Evolutionary conservation across 1,140 invertebrate genomes (phyloP).

Genomic region (Prorops nasuta): DNA sequence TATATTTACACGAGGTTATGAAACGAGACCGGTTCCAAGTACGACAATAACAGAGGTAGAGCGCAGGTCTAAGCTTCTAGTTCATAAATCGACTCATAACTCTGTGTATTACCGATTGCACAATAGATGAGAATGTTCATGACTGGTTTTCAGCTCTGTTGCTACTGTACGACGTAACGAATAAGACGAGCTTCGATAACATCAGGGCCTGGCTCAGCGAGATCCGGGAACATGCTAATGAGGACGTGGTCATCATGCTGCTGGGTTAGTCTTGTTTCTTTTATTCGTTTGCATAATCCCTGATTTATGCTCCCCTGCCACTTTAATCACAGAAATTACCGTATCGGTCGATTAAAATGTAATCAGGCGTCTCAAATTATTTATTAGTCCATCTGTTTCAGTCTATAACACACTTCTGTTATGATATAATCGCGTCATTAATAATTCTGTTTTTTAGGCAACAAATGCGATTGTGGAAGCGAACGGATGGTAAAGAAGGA

Average conservation of each 20-base stretch:
- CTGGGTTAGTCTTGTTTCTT: slow-evolving; percentile 63
- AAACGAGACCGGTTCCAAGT: too few species aligned
- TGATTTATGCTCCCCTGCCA: not conserved
- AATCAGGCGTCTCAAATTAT: too few species aligned
- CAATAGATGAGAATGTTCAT: slow-evolving; percentile 17
- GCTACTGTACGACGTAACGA: slow-evolving; percentile 89
- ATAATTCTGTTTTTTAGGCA: slow-evolving; percentile 67
- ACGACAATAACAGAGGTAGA: too few species aligned
- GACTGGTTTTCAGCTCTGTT: slow-evolving; percentile 69
- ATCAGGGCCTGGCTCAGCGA: slow-evolving; percentile 87
- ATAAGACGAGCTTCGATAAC: slow-evolving; percentile 84
- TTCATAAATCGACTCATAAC: too few species aligned
- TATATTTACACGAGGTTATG: too few species aligned
- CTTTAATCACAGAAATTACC: too few species aligned
- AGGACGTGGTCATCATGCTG: slow-evolving; percentile 86
- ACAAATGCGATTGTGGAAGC: slow-evolving; percentile 76
- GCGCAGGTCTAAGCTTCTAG: too few species aligned
- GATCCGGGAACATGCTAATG: slow-evolving; percentile 81
- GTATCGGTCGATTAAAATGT: too few species aligned
- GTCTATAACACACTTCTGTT: too few species aligned
- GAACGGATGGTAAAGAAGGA: slow-evolving; percentile 75
- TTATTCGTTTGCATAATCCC: not conserved
- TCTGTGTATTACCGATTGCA: too few species aligned
- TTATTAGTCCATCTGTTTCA: too few species aligned
- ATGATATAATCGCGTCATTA: too few species aligned